Conservation (phyloP, 2,113 vertebrate genomes). For the Ageneiosus marmoratus region DNA sequence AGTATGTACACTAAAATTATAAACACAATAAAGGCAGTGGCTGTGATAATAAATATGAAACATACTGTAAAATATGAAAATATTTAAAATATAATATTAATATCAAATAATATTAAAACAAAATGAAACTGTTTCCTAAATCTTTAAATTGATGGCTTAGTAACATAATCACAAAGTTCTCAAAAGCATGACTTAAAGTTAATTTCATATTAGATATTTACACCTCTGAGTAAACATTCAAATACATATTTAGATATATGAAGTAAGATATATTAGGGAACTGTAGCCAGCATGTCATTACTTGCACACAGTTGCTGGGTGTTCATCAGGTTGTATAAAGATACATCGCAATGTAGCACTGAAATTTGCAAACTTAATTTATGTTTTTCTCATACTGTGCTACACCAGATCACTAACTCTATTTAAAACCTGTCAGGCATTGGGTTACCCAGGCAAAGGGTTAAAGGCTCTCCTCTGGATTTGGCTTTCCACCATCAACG, state of each 20-base stretch:
- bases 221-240: not conserved
- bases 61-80: too few species aligned
- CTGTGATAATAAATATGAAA: too few species aligned
- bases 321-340: not conserved
- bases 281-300: not conserved
- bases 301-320: not conserved
- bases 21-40: too few species aligned
- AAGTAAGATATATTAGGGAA: not conserved
- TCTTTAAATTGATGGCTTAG: not conserved
- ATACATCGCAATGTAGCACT: not conserved
- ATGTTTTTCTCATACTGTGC: not conserved
- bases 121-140: not conserved
- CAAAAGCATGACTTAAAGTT: not conserved
- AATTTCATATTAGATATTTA: not conserved
- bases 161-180: not conserved
- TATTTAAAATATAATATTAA: too few species aligned
- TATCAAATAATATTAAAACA: too few species aligned
- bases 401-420: conserved; percentile 32
- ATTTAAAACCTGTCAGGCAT: conserved; percentile 46
- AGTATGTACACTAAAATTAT: too few species aligned
- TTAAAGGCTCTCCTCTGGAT: conserved; percentile 49
- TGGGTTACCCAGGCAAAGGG: conserved; percentile 50
- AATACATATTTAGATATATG: not conserved
- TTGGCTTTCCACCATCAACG: conserved; percentile 54
- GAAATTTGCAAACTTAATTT: conserved; percentile 6